Evolutionary conservation across 2,797 vertebrate species (phyloP).

Genomic region (Myoxocephalus aenaeus): DNA sequence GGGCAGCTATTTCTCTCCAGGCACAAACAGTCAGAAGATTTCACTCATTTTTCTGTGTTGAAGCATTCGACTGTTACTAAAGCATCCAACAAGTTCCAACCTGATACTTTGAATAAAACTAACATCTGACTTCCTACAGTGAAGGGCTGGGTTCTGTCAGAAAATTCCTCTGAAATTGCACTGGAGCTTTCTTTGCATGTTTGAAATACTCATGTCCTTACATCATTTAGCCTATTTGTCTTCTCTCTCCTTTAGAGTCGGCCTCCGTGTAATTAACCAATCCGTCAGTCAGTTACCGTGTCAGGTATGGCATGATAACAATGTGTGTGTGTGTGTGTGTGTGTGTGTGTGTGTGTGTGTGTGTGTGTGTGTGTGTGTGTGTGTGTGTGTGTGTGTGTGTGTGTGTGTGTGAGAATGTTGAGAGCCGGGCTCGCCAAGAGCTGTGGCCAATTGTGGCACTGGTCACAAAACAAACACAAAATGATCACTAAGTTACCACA

Average conservation of each 20-base stretch:
- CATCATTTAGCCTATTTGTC: constrained; percentile 65
- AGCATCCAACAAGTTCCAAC: constrained; percentile 70
- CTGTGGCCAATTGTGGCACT: neutral
- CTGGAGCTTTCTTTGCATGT: constrained; percentile 55
- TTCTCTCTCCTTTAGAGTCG: constrained; percentile 30
- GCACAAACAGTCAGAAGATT: constrained; percentile 49
- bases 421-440: neutral
- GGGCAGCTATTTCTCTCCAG: constrained; percentile 65
- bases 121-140: constrained; percentile 64
- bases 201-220: constrained; percentile 69
- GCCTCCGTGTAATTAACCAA: constrained; percentile 54
- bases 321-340: constrained; percentile 27
- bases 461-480: neutral
- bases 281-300: constrained; percentile 54
- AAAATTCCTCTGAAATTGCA: constrained; percentile 72
- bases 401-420: constrained; percentile 14
- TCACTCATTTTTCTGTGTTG: constrained; percentile 53
- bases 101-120: constrained; percentile 64
- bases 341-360: constrained; percentile 21
- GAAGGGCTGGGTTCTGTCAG: constrained; percentile 35
- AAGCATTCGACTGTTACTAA: constrained; percentile 52
- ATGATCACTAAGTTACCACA: neutral
- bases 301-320: constrained; percentile 40
- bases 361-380: constrained; percentile 27
- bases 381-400: constrained; percentile 20